Evolutionary conservation across 2,797 vertebrate species (phyloP).

Genomic region (Sitta carolinensis): DNA sequence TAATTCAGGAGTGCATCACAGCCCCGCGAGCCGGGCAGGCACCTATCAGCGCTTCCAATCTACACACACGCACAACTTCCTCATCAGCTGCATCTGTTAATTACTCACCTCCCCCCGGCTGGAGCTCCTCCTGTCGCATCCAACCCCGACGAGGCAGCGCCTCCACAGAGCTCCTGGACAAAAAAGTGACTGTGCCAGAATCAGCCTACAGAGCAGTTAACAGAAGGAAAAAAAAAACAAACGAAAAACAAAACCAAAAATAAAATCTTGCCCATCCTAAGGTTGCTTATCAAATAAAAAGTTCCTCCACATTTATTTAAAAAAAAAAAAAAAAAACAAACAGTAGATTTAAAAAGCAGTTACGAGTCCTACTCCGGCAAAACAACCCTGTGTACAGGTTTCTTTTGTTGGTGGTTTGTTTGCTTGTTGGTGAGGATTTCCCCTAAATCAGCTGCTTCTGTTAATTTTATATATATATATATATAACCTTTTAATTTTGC

Average conservation of each 20-base stretch:
- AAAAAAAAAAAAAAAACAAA: slow-evolving; percentile 59
- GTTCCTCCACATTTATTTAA: slow-evolving; percentile 70
- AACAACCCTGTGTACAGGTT: slow-evolving; percentile 33
- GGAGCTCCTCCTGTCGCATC: neutral
- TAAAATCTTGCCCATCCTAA: neutral
- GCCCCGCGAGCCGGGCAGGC: slow-evolving; percentile 18
- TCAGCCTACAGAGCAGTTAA: slow-evolving; percentile 25
- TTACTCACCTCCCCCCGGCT: slow-evolving; percentile 3
- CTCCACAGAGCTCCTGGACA: slow-evolving; percentile 25
- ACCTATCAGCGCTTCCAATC: neutral
- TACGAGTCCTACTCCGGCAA: slow-evolving; percentile 46
- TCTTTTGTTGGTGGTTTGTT: neutral
- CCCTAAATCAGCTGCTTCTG: slow-evolving; percentile 42
- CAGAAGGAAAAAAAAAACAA: neutral
- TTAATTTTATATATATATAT: neutral
- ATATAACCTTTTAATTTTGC: slow-evolving; percentile 32
- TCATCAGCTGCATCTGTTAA: neutral
- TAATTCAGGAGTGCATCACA: slow-evolving; percentile 23
- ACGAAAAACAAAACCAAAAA: neutral
- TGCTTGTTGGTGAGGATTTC: neutral
- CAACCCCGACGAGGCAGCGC: neutral
- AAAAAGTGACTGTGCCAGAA: slow-evolving; percentile 32
- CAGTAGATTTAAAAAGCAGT: slow-evolving; percentile 64
- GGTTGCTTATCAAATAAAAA: slow-evolving; percentile 53
- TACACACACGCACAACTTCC: neutral